Base-by-base conservation (phyloP, 2,797 vertebrate genomes). In the Caiman crocodilus region DNA sequence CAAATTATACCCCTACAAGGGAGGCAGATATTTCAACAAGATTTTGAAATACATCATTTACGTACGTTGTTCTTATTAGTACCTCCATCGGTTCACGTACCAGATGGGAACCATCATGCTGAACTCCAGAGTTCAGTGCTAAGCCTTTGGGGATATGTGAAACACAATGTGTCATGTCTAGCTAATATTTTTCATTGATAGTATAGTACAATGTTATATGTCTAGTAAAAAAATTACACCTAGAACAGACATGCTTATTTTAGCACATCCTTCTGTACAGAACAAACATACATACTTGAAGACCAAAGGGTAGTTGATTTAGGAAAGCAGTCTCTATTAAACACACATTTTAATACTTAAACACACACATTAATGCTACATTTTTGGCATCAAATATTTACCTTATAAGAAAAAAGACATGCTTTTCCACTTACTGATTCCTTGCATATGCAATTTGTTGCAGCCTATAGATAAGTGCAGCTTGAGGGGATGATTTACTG, bases 401-500 rank as follows among this genome's bases (percentile, higher is more conserved):
- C 30, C 13, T 79, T 9, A 74, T 20, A 58, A 61, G 32, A 4
- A 76, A 84, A 1, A 84, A 3, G 1, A 13, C 58, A 26, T 26
- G 2, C 13, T 0, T 85, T 82, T 88, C 69, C 78, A 67, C 35
- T 88, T 90, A 79, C 77, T 88, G 25, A 92, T 81, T 86, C 61
- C 86, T 85, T 89, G 56, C 42, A 18, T 94, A 80, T 81, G 96
- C 67, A 90, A 2, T 81, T 94, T n/a, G 17, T 74, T 85, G 73
- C 67, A 6, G 58, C 92, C 74, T 92, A 21, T 32, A 95, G 56
- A 90, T 84, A 94, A 73, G 74, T 88, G 21, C 87, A 85, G 76
- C 94, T 90, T 77, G 89, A 93, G 90, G 79, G 90, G 14, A 92
- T 88, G 71, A 94, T 92, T 87, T 84, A 88, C 94, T 91, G 5